phyloP scores from a whole-genome alignment of 2,888 invertebrate species.

The Megastigmus dorsalis region DNA sequence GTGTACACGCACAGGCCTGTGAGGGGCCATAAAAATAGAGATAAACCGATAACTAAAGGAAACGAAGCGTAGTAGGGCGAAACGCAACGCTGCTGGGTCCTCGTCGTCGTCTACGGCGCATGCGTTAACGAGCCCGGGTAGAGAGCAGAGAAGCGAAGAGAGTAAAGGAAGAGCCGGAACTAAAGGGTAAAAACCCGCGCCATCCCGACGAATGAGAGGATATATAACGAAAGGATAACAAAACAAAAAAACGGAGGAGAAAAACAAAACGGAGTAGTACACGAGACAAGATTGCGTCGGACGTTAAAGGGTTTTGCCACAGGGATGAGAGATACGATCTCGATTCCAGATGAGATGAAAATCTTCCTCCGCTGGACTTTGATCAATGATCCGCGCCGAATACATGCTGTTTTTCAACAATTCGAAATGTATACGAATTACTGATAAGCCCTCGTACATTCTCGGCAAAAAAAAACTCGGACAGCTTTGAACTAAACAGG shows the following conservation, averaged over 20 bases:
- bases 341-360: no score
- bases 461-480: neutral
- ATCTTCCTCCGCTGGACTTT: no score
- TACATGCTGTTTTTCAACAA: no score
- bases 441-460: no score
- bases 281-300: constrained; percentile 33
- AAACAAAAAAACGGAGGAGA: neutral
- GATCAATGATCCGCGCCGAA: no score
- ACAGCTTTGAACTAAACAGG: neutral
- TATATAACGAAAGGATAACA: no score
- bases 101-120: neutral
- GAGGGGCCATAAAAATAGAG: constrained; percentile 36
- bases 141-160: neutral
- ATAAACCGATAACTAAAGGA: constrained; percentile 40
- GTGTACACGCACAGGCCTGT: no score
- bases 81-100: neutral
- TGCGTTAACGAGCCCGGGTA: constrained; percentile 37
- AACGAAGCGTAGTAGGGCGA: constrained; percentile 8
- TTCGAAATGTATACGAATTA: no score
- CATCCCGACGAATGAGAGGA: neutral
- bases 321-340: no score
- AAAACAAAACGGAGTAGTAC: constrained; percentile 4
- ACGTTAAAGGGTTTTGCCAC: no score
- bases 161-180: constrained; percentile 14
- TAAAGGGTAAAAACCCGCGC: constrained; percentile 17